Percentiles rank a stretch among this genome's conserved stretches.
Conservation (phyloP, 2,888 invertebrate genomes). For the Seira sanloemensis region DNA sequence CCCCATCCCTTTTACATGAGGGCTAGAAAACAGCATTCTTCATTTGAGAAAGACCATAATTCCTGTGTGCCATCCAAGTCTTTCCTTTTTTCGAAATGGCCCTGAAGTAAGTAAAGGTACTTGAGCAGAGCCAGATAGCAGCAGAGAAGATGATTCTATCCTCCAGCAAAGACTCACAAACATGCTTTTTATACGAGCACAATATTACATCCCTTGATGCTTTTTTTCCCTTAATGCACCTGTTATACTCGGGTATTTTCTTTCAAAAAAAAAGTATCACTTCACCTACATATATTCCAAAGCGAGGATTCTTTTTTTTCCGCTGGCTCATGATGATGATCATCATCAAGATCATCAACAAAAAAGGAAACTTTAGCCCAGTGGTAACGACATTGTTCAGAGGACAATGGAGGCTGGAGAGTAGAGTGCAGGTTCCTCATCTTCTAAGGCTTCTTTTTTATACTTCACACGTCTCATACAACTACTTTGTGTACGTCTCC, state of each 20-base stretch:
- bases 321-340: not conserved
- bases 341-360: not conserved
- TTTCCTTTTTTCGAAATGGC: not conserved
- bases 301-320: not conserved
- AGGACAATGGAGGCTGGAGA: not conserved
- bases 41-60: not conserved
- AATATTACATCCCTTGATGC: not conserved
- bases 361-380: not conserved
- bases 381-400: slow-evolving; percentile 42
- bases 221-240: slow-evolving; percentile 29
- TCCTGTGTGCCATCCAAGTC: not conserved
- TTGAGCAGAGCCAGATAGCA: too few relatives aligned
- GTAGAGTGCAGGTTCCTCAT: not conserved
- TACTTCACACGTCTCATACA: not conserved
- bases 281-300: not conserved
- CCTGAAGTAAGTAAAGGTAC: not conserved
- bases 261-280: slow-evolving; percentile 31
- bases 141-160: not conserved
- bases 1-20: not conserved
- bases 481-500: not conserved
- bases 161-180: slow-evolving; percentile 9
- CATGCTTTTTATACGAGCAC: slow-evolving; percentile 9
- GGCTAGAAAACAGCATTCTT: not conserved
- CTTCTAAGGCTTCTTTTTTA: not conserved
- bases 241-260: slow-evolving; percentile 33